Evolutionary conservation across 2,888 invertebrate species (phyloP).

Genomic region (Myathropa florea): DNA sequence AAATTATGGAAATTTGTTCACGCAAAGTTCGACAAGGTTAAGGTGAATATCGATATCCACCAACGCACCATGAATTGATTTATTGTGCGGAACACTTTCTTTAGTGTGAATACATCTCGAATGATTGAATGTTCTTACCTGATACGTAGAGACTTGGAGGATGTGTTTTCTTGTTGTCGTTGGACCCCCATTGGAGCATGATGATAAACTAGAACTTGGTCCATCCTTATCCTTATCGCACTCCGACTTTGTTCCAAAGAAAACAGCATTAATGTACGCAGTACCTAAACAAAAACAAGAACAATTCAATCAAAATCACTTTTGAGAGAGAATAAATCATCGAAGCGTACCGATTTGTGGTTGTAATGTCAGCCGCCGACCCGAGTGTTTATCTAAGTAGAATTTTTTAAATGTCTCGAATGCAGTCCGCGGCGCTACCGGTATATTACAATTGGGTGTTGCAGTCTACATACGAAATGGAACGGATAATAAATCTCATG

Average conservation of each 20-base stretch:
- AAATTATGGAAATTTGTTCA: too few relatives aligned
- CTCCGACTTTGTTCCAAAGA: slow-evolving; percentile 87
- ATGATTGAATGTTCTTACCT: slow-evolving; percentile 73
- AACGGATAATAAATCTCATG: background rate
- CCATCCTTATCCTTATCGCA: slow-evolving; percentile 82
- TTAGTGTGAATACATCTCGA: too few relatives aligned
- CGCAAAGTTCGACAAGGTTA: too few relatives aligned
- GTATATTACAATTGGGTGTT: slow-evolving; percentile 97
- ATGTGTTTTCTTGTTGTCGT: slow-evolving; percentile 92
- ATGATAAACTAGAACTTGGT: slow-evolving; percentile 81
- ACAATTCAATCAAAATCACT: background rate
- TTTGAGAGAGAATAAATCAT: background rate
- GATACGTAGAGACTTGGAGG: slow-evolving; percentile 90
- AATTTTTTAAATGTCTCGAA: slow-evolving; percentile 98
- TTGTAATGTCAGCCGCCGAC: slow-evolving; percentile 97
- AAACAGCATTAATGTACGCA: slow-evolving; percentile 98
- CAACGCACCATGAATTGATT: too few relatives aligned
- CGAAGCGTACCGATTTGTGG: slow-evolving; percentile 89
- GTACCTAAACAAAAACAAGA: slow-evolving; percentile 83
- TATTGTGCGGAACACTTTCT: too few relatives aligned
- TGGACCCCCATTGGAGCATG: slow-evolving; percentile 81
- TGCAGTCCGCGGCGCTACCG: slow-evolving; percentile 93
- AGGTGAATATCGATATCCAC: too few relatives aligned
- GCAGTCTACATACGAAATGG: slow-evolving; percentile 82
- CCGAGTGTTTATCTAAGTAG: slow-evolving; percentile 98